phyloP scores from a whole-genome alignment of 2,888 invertebrate genomes.

The Oligia latruncula region DNA sequence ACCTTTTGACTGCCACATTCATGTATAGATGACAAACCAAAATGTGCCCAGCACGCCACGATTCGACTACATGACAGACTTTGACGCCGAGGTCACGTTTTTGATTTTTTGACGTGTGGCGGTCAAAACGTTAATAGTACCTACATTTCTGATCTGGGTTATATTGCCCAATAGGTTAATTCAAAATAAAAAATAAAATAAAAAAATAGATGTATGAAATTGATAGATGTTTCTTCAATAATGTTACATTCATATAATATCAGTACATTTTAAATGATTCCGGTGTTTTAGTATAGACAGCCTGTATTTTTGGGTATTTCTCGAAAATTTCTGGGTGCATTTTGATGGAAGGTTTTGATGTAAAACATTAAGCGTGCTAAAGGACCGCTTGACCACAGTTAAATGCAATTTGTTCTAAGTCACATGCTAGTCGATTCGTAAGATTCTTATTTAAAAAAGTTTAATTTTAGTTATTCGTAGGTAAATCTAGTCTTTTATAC shows the following conservation, averaged over 20 bases:
- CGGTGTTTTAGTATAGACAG: background rate
- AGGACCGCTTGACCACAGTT: background rate
- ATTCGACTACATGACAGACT: too few relatives aligned
- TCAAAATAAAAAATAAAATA: background rate
- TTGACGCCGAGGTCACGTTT: too few relatives aligned
- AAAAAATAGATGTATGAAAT: background rate
- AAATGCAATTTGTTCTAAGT: conserved; percentile 2
- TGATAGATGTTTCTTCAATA: conserved; percentile 8
- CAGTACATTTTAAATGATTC: conserved; percentile 11
- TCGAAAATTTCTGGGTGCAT: background rate
- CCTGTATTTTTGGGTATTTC: conserved; percentile 2
- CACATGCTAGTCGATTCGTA: background rate
- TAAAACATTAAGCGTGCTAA: background rate
- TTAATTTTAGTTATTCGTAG: conserved; percentile 3
- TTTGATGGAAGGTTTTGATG: background rate
- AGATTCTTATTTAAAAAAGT: background rate
- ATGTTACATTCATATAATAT: conserved; percentile 4
- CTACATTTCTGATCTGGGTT: conserved; percentile 22
- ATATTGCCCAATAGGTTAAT: conserved; percentile 16
- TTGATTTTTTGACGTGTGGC: too few relatives aligned
- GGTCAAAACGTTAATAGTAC: background rate
- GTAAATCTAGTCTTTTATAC: conserved; percentile 35
- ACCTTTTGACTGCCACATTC: too few relatives aligned
- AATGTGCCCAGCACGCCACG: too few relatives aligned
- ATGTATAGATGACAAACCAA: too few relatives aligned